Percentiles rank a stretch among this genome's conserved stretches.
Evolutionary conservation across 2,113 vertebrate species (phyloP).

Genomic region (Panthera tigris): DNA sequence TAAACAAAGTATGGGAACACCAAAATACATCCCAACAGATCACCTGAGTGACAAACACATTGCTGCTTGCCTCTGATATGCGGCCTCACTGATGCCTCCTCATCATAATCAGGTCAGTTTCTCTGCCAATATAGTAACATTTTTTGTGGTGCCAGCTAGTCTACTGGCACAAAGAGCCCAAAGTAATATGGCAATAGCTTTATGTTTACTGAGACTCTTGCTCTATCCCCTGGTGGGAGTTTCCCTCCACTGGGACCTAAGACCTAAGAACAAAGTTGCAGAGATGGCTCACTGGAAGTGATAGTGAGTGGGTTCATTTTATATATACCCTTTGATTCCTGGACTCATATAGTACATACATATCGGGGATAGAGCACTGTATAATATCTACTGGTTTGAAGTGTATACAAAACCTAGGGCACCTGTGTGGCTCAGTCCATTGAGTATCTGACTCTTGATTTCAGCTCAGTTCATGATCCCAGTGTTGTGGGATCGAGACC

Average conservation of each 20-base stretch:
- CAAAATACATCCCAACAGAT: background rate
- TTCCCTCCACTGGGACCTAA: background rate
- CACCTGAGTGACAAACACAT: background rate
- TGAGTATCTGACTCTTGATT: background rate
- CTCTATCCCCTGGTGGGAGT: background rate
- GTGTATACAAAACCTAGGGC: too few relatives aligned
- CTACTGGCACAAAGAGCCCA: background rate
- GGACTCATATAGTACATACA: background rate
- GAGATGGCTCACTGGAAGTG: background rate
- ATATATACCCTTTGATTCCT: background rate
- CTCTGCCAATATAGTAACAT: background rate
- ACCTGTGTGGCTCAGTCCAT: background rate
- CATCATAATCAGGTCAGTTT: background rate
- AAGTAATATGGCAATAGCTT: background rate
- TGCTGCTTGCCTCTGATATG: background rate
- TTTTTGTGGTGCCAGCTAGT: background rate
- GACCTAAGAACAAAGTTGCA: background rate
- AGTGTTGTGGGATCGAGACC: background rate
- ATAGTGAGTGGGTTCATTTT: background rate
- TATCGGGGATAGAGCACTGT: background rate
- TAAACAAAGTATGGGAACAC: background rate
- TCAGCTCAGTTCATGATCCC: background rate
- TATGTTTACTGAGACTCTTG: background rate
- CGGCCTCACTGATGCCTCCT: background rate
- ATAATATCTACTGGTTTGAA: background rate